phyloP scores from a whole-genome alignment of 1,140 invertebrate genomes.

The Bombus picipes region DNA sequence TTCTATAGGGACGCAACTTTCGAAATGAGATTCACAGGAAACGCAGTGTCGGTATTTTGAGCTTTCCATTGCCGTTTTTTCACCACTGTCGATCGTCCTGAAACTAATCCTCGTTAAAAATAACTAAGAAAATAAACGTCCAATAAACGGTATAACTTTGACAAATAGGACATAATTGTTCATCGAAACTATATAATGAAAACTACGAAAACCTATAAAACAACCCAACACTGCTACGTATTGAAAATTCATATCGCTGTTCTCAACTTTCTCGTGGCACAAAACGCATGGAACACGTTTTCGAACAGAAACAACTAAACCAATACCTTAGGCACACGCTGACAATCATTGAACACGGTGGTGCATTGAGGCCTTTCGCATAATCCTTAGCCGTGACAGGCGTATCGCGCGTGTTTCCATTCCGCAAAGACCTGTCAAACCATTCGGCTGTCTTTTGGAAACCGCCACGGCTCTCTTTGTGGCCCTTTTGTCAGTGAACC shows the following conservation, averaged over 20 bases:
- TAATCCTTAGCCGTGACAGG: not conserved
- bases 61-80: too few species aligned
- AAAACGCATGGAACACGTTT: not conserved
- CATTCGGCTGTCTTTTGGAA: conserved; percentile 8
- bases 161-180: too few species aligned
- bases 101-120: not conserved
- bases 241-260: not conserved
- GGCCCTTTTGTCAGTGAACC: not conserved
- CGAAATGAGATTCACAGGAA: too few species aligned
- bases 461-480: not conserved
- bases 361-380: not conserved
- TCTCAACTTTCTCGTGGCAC: not conserved
- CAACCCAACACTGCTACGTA: too few species aligned
- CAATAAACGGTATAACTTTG: too few species aligned
- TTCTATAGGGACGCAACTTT: too few species aligned
- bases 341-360: not conserved
- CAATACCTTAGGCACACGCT: not conserved
- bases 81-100: not conserved
- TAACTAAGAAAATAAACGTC: too few species aligned
- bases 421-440: not conserved
- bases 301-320: not conserved
- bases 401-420: not conserved
- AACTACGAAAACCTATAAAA: too few species aligned
- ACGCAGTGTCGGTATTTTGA: too few species aligned
- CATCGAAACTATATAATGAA: too few species aligned